Conservation (phyloP, 2,797 vertebrate genomes). For the Helicolenus hilgendorfi region DNA sequence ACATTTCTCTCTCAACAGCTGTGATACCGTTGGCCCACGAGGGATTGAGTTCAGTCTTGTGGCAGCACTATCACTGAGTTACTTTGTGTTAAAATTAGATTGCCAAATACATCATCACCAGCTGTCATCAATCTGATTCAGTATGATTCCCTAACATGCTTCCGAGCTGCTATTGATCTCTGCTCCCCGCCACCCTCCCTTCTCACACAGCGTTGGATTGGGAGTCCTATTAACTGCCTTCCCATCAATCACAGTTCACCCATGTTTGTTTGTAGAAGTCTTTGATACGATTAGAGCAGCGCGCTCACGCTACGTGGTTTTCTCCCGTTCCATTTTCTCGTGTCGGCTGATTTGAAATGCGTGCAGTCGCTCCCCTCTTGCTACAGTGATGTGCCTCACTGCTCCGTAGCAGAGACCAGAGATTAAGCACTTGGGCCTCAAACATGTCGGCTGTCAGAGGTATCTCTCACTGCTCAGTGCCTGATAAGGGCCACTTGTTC, state of each 20-base stretch:
- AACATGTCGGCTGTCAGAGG: conserved; percentile 81
- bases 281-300: conserved; percentile 85
- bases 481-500: conserved; percentile 83
- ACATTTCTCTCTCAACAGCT: conserved; percentile 58
- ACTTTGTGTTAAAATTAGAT: conserved; percentile 86
- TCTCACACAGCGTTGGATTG: conserved; percentile 51
- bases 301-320: conserved; percentile 32
- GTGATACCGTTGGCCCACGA: conserved; percentile 44
- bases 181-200: conserved; percentile 32
- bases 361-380: conserved; percentile 37
- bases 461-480: conserved; percentile 73
- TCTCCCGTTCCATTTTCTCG: conserved; percentile 4
- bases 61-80: conserved; percentile 63
- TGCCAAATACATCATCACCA: conserved; percentile 79
- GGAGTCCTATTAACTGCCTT: conserved; percentile 81
- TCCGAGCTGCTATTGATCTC: conserved; percentile 82
- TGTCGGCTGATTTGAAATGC: conserved; percentile 59
- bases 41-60: conserved; percentile 61
- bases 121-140: conserved; percentile 84
- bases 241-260: conserved; percentile 85
- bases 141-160: conserved; percentile 82
- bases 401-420: conserved; percentile 75
- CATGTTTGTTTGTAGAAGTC: conserved; percentile 85
- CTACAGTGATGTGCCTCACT: conserved; percentile 70
- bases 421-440: conserved; percentile 85